These are phyloP conservation scores for Vanessa tameamea DNA, from an alignment of 1,140 invertebrate genomes.

Conservation along the genomic window DNA sequence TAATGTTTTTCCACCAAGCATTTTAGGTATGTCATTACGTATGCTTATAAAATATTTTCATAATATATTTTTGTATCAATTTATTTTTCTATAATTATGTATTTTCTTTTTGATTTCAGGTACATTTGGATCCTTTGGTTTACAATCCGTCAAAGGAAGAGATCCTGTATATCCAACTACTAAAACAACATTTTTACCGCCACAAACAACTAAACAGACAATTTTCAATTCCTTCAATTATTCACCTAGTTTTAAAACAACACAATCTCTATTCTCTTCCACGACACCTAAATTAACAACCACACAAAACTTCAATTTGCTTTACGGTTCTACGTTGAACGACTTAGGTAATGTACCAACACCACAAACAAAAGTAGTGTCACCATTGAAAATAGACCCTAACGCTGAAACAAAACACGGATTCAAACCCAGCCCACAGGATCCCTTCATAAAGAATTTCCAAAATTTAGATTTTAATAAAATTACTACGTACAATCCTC, in stretches of 20 bases:
- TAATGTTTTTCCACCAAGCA: conserved; percentile 57
- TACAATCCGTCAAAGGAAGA: conserved; percentile 74
- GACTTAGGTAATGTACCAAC: conserved; percentile 60
- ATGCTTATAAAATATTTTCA: neutral
- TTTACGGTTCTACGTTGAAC: conserved; percentile 55
- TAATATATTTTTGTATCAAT: neutral
- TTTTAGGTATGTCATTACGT: conserved; percentile 62
- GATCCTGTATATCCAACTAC: conserved; percentile 61
- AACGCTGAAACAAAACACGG: conserved; percentile 57
- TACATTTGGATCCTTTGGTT: conserved; percentile 74
- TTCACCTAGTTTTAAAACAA: conserved; percentile 63
- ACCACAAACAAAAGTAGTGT: conserved; percentile 57
- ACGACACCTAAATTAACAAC: conserved; percentile 67
- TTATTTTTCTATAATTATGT: conserved; percentile 3
- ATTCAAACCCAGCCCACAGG: conserved; percentile 76
- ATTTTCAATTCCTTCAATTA: conserved; percentile 70
- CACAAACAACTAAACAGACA: conserved; percentile 67
- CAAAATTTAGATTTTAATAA: conserved; percentile 59
- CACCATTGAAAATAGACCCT: conserved; percentile 66
- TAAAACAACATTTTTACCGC: conserved; percentile 64
- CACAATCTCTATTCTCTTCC: conserved; percentile 54
- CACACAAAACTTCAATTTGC: conserved; percentile 55
- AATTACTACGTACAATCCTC: conserved; percentile 72
- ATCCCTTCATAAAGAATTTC: conserved; percentile 68
- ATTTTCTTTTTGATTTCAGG: conserved; percentile 59